phyloP scores from a whole-genome alignment of 2,113 vertebrate genomes.

The human region DNA sequence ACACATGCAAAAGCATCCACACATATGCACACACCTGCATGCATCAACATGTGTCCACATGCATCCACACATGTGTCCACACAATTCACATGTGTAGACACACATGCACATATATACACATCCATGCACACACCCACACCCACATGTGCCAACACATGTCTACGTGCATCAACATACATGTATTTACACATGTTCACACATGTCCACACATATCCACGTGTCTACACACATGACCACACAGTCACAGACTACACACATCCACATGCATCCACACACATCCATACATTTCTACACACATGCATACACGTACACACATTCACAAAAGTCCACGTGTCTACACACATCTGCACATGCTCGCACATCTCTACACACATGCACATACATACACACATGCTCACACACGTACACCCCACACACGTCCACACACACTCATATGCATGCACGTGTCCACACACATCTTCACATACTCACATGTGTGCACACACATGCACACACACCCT shows the following conservation, averaged over 20 bases:
- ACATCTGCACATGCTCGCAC: too few species aligned
- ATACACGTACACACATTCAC: neutral
- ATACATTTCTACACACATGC: neutral
- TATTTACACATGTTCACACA: too few species aligned
- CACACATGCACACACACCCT: neutral
- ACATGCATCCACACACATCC: accelerated
- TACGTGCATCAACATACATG: neutral
- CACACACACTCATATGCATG: neutral
- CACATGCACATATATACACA: neutral
- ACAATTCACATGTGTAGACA: neutral
- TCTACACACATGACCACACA: neutral
- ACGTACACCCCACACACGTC: neutral
- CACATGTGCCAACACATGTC: neutral
- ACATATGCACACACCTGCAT: neutral
- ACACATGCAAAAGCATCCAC: neutral
- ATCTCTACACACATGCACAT: too few species aligned
- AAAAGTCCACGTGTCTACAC: accelerated
- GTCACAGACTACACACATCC: too few species aligned
- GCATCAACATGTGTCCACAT: neutral
- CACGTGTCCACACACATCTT: accelerated
- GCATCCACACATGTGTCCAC: neutral
- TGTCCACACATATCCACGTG: neutral
- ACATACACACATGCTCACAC: accelerated
- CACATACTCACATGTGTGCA: too few species aligned
- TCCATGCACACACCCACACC: neutral